Base-by-base conservation (phyloP, 2,113 vertebrate species). In the Boulengeromyrus knoepffleri region DNA sequence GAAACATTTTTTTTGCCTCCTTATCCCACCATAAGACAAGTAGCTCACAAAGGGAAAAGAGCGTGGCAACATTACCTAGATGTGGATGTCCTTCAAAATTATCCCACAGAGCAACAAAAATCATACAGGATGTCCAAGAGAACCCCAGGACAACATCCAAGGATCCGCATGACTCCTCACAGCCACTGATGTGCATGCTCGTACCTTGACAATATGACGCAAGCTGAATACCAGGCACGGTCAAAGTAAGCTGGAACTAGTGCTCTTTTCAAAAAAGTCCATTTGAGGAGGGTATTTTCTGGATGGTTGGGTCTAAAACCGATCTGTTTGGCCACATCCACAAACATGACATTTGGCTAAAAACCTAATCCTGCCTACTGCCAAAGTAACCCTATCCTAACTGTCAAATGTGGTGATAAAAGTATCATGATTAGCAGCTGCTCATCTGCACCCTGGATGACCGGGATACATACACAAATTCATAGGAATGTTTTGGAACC, bases 41-140 rank as follows among this genome's bases (percentile, higher is more conserved):
- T 39, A 80, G 36, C 74, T 27, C 13, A 80, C 4, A 80, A 42
- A 80, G 13, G 74, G 17, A 80, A 80, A 19, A 42, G 74, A 80
- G 36, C 36, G 17, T 6, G 74, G 74, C 74, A 80, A 39, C 74
- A 42, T 80, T 80, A 80, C 74, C 74, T 80, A 80, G 74, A 80
- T 80, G 74, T 80, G 74, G 74, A 80, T 42, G 74, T 80, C 74
- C 74, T 80, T 80, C 74, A 80, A 80, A 80, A 80, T 80, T 80
- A 80, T 80, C 74, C 74, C 74, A 80, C 74, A 39, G 74, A 80
- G 36, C 74, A 80, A 80, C 31, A 80, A 42, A 80, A 80, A 80
- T 80, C 74, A 80, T 80, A 42, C 74, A 80, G 74, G 74, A 80
- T 80, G 74, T 80, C 74, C 74, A 80, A 80, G 36, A 80, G 74